Conservation (phyloP, 30 jellyfish, hydroid and myxozoan species). For the Hydractinia symbiolongicarpus region DNA sequence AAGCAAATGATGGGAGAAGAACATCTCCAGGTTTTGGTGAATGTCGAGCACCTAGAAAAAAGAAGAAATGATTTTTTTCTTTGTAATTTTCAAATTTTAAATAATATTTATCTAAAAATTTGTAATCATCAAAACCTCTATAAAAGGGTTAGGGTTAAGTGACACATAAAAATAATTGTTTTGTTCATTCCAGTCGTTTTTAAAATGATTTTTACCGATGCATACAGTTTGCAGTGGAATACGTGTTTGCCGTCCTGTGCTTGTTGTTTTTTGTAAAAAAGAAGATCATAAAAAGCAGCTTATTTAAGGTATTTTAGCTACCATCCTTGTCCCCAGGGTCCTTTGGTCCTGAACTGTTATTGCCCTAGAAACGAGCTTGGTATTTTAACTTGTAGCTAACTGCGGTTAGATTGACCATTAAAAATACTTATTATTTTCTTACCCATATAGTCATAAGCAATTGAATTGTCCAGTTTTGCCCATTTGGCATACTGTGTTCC, state of each 20-base stretch:
- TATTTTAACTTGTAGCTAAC: too few relatives aligned
- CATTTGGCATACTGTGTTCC: conserved; percentile 2
- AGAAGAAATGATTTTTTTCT: neutral
- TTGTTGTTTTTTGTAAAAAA: too few relatives aligned
- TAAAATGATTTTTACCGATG: too few relatives aligned
- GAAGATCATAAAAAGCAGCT: too few relatives aligned
- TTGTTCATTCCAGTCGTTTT: too few relatives aligned
- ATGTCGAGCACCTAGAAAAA: neutral
- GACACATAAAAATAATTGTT: neutral
- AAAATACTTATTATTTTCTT: neutral
- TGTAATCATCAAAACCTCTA: neutral
- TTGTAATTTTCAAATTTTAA: neutral
- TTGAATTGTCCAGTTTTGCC: conserved; percentile 7
- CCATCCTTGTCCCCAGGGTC: too few relatives aligned
- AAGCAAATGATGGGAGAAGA: conserved; percentile 16
- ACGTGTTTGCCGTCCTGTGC: too few relatives aligned
- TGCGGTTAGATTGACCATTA: too few relatives aligned
- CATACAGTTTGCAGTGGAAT: too few relatives aligned
- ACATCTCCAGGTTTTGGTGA: conserved; percentile 11
- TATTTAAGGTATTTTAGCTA: too few relatives aligned
- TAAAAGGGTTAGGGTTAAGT: neutral
- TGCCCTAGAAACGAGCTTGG: too few relatives aligned
- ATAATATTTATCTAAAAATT: neutral
- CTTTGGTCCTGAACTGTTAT: too few relatives aligned
- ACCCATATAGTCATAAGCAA: conserved; percentile 10